Evolutionary conservation across 2,888 invertebrate species (phyloP), one percentile per base, ranked within the genome.

Genomic region (Fabriciana adippe): DNA sequence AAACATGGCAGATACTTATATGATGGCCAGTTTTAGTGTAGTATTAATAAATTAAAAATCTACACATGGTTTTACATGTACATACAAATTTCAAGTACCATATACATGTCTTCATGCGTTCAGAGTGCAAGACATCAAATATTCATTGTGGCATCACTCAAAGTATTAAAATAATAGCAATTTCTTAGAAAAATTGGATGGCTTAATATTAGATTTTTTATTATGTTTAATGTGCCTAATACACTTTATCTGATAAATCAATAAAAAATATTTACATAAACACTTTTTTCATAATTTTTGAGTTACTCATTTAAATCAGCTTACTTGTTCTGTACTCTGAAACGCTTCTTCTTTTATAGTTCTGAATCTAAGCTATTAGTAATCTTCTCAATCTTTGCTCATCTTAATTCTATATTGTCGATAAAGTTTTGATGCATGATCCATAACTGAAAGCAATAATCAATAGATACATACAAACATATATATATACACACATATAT

Each of bases 21-120:
- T 87, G 91, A 94, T 91, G 95, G 95, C 95, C 95, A 95, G 95
- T 95, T 94, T 78, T 94, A 94, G 93, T 88, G 92, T 94, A 94
- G 94, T 94, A 94, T 94, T 94, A 94, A 93, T 94, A 93, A 93
- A 92, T 91, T 89, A 87, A 93, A 84, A 87, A 89, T 88, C 90
- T 87, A 92, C 89, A 90, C 92, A 92, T 92, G 92, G 91, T 92
- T 92, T 92, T 92, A 92, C 92, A 92, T 92, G 92, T 92, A 92
- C 86, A 92, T 87, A 75, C 70, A 74, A 74, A 70, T 68, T 69
- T 83, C 79, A 88, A 85, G 86, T 86, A 85, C 84, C 81, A 84
- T 83, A 84, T 77, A 79, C 76, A 81, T 76, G 70, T 77, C 76
- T 75, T 76, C 75, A 77, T 78, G 80, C 79, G 81, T 81, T 82